These are phyloP conservation scores for Turnix velox DNA, from an alignment of 2,113 vertebrate genomes.

Conservation along the genomic window DNA sequence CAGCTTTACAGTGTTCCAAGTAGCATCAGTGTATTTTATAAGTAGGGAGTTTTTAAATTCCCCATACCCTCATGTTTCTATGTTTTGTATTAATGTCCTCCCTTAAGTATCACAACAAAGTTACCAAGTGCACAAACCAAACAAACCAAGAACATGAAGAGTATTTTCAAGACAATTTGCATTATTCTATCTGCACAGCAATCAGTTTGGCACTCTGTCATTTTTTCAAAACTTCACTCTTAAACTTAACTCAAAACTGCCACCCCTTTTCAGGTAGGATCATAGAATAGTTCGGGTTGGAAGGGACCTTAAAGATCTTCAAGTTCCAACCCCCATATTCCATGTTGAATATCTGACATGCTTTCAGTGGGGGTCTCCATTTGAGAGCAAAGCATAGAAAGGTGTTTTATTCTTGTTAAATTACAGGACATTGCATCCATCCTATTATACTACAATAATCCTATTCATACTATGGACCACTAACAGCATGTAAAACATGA, in stretches of 20 bases:
- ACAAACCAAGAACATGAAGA: background rate
- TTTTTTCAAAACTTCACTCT: background rate
- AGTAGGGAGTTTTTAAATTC: background rate
- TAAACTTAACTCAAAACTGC: background rate
- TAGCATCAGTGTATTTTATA: background rate
- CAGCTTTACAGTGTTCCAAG: background rate
- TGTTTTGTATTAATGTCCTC: background rate
- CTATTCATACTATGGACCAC: background rate
- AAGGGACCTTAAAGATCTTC: too few species aligned
- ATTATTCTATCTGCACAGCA: background rate
- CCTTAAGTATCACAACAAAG: background rate
- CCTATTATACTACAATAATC: accelerated
- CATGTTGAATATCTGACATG: background rate
- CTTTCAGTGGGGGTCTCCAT: background rate
- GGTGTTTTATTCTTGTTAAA: background rate
- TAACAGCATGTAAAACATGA: background rate
- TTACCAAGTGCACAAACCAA: background rate
- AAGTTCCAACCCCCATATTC: too few species aligned
- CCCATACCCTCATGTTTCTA: background rate
- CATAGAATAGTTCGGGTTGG: too few species aligned
- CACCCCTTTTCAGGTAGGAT: background rate
- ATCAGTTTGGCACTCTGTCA: background rate
- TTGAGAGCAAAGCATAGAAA: background rate
- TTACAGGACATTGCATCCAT: background rate
- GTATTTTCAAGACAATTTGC: background rate